These are phyloP conservation scores for Ochropleura leucogaster DNA, from an alignment of 2,888 invertebrate genomes.

Conservation along the genomic window DNA sequence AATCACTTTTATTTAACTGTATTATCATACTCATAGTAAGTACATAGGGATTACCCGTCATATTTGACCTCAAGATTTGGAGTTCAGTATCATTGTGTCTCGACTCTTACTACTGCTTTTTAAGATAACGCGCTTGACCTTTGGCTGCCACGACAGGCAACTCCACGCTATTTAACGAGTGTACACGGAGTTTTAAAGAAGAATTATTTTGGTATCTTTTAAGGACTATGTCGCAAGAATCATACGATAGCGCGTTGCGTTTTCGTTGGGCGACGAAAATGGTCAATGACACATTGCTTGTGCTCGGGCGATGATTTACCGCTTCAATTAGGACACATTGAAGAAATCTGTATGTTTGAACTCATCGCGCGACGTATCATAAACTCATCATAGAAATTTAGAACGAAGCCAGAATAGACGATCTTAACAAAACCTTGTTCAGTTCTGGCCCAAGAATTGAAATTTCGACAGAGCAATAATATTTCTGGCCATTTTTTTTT, in stretches of 20 bases:
- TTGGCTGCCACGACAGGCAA: background rate
- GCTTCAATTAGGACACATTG: too few relatives aligned
- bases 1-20: background rate
- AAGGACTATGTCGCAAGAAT: background rate
- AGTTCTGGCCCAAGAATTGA: background rate
- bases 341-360: too few relatives aligned
- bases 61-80: constrained; percentile 4
- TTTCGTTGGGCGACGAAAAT: too few relatives aligned
- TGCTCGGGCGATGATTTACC: too few relatives aligned
- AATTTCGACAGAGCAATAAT: background rate
- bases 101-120: background rate
- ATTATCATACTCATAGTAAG: background rate
- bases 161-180: background rate
- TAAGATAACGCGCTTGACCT: constrained; percentile 17
- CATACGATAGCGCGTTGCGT: too few relatives aligned
- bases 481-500: background rate
- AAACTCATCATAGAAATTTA: too few relatives aligned
- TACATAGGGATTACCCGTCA: constrained; percentile 28
- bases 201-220: background rate
- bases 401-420: too few relatives aligned
- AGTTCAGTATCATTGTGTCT: constrained; percentile 6
- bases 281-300: too few relatives aligned
- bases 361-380: too few relatives aligned
- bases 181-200: background rate
- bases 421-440: too few relatives aligned